Conservation (phyloP, 2,888 invertebrate species). For the Caradrina clavipalpis region DNA sequence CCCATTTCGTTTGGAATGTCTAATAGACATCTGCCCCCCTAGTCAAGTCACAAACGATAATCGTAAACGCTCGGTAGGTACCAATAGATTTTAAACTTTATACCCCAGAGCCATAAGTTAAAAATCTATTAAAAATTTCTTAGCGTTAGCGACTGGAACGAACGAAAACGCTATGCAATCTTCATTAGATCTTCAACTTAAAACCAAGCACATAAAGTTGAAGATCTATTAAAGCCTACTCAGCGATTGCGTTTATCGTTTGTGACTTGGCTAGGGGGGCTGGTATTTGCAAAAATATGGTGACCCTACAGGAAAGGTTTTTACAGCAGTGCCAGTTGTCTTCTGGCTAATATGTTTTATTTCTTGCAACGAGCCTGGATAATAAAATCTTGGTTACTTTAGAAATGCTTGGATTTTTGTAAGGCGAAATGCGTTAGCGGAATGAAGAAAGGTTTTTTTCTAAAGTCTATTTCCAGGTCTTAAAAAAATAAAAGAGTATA, state of each 20-base stretch:
- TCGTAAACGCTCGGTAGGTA: too few species aligned
- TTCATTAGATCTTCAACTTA: too few species aligned
- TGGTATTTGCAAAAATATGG: conserved; percentile 41
- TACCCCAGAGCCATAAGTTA: too few species aligned
- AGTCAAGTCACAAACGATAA: too few species aligned
- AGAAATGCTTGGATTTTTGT: conserved; percentile 61
- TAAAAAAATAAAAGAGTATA: background rate
- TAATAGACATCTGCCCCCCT: conserved; percentile 9
- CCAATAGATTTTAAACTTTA: too few species aligned
- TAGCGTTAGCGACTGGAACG: too few species aligned
- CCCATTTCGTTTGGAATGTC: conserved; percentile 18
- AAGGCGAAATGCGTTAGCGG: conserved; percentile 28
- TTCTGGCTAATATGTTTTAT: conserved; percentile 65
- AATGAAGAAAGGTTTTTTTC: conserved; percentile 36
- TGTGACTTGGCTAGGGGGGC: too few species aligned
- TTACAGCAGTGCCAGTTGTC: conserved; percentile 62
- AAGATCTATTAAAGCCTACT: too few species aligned
- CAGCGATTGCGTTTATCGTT: too few species aligned
- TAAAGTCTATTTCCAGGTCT: background rate
- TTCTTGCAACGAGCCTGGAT: conserved; percentile 54
- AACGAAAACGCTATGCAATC: too few species aligned
- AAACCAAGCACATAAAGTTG: too few species aligned
- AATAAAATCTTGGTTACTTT: conserved; percentile 65
- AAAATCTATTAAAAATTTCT: too few species aligned
- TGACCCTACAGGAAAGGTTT: conserved; percentile 54